These are phyloP conservation scores for Shargacucullia verbasci DNA, from an alignment of 2,888 invertebrate genomes.

Conservation along the genomic window DNA sequence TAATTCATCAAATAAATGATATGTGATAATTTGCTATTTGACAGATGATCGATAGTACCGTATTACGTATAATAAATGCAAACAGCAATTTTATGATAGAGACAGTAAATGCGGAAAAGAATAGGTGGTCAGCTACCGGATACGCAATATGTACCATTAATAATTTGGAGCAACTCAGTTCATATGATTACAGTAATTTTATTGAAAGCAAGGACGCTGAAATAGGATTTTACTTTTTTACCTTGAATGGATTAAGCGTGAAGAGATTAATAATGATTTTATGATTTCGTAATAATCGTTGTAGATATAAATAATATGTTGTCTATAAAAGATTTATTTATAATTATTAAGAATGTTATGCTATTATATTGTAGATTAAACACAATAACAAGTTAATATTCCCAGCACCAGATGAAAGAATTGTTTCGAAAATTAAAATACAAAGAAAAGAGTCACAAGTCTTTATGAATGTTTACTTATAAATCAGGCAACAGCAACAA, in stretches of 20 bases:
- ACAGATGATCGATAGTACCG: constrained; percentile 67
- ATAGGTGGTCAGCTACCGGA: constrained; percentile 6
- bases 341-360: too few species aligned
- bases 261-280: neutral
- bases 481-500: constrained; percentile 41
- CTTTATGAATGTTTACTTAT: constrained; percentile 35
- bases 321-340: too few species aligned
- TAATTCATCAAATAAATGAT: constrained; percentile 69
- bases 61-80: constrained; percentile 35
- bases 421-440: constrained; percentile 15
- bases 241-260: constrained; percentile 20
- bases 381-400: neutral
- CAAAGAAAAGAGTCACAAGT: constrained; percentile 27
- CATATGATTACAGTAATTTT: constrained; percentile 28
- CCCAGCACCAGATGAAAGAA: neutral
- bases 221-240: constrained; percentile 22
- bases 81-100: constrained; percentile 34
- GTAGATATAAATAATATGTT: too few species aligned
- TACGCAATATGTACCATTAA: constrained; percentile 22
- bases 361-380: too few species aligned
- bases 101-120: constrained; percentile 20
- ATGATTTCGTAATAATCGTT: neutral
- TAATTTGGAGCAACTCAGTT: constrained; percentile 31
- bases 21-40: constrained; percentile 68
- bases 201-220: constrained; percentile 53